A percentile compares a stretch with the other conserved stretches of the same genome.
Conservation (phyloP, 2,888 invertebrate genomes). For the Fragum fragum region DNA sequence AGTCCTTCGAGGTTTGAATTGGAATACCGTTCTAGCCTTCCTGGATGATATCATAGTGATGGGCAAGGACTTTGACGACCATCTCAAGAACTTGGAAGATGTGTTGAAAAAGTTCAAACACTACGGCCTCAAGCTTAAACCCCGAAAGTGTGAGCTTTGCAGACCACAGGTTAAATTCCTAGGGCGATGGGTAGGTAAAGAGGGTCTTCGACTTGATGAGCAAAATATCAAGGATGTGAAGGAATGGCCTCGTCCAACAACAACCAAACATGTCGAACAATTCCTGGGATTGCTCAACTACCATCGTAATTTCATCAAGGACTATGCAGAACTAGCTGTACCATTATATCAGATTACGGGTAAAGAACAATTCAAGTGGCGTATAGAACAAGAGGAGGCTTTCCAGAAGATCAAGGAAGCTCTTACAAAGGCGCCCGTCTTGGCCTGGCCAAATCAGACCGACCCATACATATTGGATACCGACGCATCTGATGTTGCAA, state of each 20-base stretch:
- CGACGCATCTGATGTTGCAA: constrained; percentile 53
- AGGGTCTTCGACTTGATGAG: constrained; percentile 33
- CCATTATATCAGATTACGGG: constrained; percentile 52
- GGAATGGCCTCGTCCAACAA: constrained; percentile 43
- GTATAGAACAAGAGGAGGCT: constrained; percentile 32
- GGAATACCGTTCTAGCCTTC: constrained; percentile 61
- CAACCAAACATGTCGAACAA: constrained; percentile 43
- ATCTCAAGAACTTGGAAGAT: constrained; percentile 45
- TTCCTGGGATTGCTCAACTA: constrained; percentile 61
- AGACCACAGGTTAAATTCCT: constrained; percentile 39
- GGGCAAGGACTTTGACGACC: constrained; percentile 51
- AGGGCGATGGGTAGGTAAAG: constrained; percentile 37
- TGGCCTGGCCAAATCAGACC: constrained; percentile 43
- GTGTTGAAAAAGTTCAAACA: constrained; percentile 50
- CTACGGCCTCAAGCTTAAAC: constrained; percentile 57
- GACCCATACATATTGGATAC: constrained; percentile 55
- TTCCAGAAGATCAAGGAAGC: constrained; percentile 27
- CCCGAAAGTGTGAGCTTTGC: constrained; percentile 42
- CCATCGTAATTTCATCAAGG: constrained; percentile 46
- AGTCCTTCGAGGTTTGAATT: constrained; percentile 51
- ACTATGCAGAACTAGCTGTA: constrained; percentile 29
- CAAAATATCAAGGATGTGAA: constrained; percentile 32
- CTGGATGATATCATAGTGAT: constrained; percentile 68
- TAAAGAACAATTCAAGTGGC: constrained; percentile 44
- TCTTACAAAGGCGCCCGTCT: constrained; percentile 38